A percentile compares a stretch with the other conserved stretches of the same genome.
phyloP scores from a whole-genome alignment of 2,797 vertebrate species.

The Sylvilagus floridanus region DNA sequence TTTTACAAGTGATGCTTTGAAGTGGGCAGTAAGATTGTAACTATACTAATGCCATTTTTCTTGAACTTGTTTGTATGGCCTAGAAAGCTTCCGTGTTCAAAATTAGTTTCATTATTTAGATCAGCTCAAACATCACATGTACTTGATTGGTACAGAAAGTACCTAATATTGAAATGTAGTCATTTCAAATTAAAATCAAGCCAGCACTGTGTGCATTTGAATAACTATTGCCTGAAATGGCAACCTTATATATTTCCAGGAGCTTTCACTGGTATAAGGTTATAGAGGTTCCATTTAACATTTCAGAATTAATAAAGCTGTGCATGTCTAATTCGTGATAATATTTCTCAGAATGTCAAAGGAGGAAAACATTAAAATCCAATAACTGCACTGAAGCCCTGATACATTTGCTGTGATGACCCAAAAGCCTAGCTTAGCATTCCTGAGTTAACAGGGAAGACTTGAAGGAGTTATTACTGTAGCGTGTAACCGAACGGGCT shows the following conservation, averaged over 20 bases:
- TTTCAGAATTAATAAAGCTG: slow-evolving; percentile 78
- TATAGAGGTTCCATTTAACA: slow-evolving; percentile 70
- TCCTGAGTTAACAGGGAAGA: not conserved
- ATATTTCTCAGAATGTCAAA: slow-evolving; percentile 73
- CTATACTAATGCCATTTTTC: not conserved
- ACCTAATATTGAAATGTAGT: slow-evolving; percentile 71
- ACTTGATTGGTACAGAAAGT: slow-evolving; percentile 70
- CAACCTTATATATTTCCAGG: slow-evolving; percentile 60
- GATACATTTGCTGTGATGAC: not conserved
- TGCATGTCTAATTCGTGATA: slow-evolving; percentile 63
- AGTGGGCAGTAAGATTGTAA: slow-evolving; percentile 46
- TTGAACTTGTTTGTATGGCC: not conserved
- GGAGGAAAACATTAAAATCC: slow-evolving; percentile 55
- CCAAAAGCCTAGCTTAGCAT: not conserved
- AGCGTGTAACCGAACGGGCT: not conserved
- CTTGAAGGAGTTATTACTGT: not conserved
- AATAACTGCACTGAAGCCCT: not conserved
- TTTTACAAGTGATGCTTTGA: not conserved
- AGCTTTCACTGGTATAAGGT: slow-evolving; percentile 10
- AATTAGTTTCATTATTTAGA: slow-evolving; percentile 62
- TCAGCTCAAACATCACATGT: slow-evolving; percentile 53
- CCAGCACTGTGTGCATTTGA: slow-evolving; percentile 19
- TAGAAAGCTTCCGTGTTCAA: slow-evolving; percentile 39
- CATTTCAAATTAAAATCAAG: slow-evolving; percentile 80
- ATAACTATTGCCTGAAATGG: slow-evolving; percentile 64